Conservation (phyloP, 2,113 vertebrate genomes). For the Motacilla alba region DNA sequence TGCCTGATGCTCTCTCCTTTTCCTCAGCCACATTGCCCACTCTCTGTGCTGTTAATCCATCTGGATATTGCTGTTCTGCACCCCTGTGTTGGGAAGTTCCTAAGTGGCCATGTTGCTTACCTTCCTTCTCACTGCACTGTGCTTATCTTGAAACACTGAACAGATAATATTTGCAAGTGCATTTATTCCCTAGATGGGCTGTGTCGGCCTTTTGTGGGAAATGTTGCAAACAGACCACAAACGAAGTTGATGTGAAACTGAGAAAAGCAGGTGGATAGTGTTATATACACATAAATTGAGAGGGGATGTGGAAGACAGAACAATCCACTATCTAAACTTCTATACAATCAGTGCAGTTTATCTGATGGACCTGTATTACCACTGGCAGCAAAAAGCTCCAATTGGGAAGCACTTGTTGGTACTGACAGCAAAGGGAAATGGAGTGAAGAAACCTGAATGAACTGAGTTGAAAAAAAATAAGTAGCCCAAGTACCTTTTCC, state of each 20-base stretch:
- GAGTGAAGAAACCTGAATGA: slow-evolving; percentile 6
- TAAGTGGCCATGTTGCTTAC: not conserved
- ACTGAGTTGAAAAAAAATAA: not conserved
- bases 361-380: not conserved
- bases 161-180: not conserved
- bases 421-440: not conserved
- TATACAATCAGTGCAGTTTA: not conserved
- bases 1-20: not conserved
- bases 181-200: not conserved
- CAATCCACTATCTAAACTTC: not conserved
- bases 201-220: not conserved
- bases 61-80: not conserved
- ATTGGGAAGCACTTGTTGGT: not conserved
- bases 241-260: not conserved
- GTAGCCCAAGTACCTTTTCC: slow-evolving; percentile 29
- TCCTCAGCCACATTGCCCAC: not conserved
- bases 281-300: not conserved
- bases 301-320: not conserved
- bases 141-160: not conserved
- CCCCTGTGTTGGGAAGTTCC: not conserved
- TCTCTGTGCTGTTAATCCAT: not conserved
- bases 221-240: not conserved
- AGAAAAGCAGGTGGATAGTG: not conserved
- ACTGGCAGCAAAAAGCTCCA: not conserved
- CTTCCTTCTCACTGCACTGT: not conserved